These are phyloP conservation scores for Leptodactylus fallax DNA, from an alignment of 2,797 vertebrate genomes.

Conservation along the genomic window DNA sequence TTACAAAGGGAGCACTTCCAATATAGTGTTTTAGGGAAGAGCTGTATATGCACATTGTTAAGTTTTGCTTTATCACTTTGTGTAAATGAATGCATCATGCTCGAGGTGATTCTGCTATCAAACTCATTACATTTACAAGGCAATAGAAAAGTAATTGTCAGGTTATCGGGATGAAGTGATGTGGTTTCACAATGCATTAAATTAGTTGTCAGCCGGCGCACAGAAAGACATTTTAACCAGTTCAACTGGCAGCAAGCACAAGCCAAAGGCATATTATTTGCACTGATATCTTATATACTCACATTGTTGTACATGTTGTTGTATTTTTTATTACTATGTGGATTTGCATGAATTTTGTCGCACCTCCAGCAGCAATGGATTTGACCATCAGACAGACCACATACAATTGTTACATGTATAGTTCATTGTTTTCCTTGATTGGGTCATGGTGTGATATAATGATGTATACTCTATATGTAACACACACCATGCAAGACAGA, in stretches of 20 bases:
- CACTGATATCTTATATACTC: conserved; percentile 17
- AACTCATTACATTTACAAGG: neutral
- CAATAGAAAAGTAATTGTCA: neutral
- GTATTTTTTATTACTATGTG: conserved; percentile 10
- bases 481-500: conserved; percentile 62
- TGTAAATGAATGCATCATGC: neutral
- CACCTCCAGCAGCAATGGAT: conserved; percentile 14
- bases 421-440: conserved; percentile 22
- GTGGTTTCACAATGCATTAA: neutral
- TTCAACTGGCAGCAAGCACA: conserved; percentile 35
- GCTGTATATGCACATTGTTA: neutral
- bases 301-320: conserved; percentile 23
- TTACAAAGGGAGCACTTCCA: neutral
- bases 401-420: neutral
- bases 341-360: neutral
- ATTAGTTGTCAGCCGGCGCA: conserved; percentile 8
- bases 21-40: neutral
- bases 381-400: neutral
- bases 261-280: conserved; percentile 37
- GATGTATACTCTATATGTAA: conserved; percentile 46
- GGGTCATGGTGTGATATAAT: conserved; percentile 32
- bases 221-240: conserved; percentile 41
- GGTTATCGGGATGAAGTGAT: conserved; percentile 32
- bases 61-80: neutral
- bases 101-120: neutral